Base-by-base conservation (phyloP, 2,797 vertebrate species). In the Arnoldichthys spilopterus region DNA sequence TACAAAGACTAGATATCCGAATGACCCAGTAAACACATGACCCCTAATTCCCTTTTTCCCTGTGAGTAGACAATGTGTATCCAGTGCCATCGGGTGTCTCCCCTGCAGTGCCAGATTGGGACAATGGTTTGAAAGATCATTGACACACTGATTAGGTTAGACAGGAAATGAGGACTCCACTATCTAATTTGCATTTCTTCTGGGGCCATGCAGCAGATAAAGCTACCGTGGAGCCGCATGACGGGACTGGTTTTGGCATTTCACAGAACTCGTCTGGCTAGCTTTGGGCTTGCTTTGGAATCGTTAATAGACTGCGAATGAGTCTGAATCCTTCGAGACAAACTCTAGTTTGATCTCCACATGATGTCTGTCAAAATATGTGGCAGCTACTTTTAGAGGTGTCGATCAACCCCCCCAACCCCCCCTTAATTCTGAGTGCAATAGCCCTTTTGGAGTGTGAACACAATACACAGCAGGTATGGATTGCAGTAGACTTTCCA, bases 351-450 rank as follows among this genome's bases (percentile, higher is more conserved):
- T 91, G 90, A 92, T 92, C 88, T 89, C 87, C 68, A 87, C 89
- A 84, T 89, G 85, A 92, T 90, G 88, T 87, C 87, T 90, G 90
- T 92, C 91, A 90, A 91, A 91, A 90, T 87, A 90, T 82, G 86
- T 87, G 85, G 85, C 49, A 53, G 86, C 78, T 87, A 91, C 90
- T 89, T 86, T 90, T 87, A 85, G 81, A 89, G 88, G 40, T 77
- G 66, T 70, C 92, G 89, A 90, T 91, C 85, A 88, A 88, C 90
- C 87, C 88, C 83, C 85, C 75, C 80, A 16, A 18, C 7, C 6
- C n/a, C 24, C 1, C 53, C 72, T 34, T 70, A 72, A 40, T 64
- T 64, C 89, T 88, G 86, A 85, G 90, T 87, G 47, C 83, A 85
- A 88, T 88, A 88, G 90, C 91, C 87, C 90, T 86, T 85, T 84